phyloP scores from a whole-genome alignment of 2,888 invertebrate genomes.

The Trachelus tabidus region DNA sequence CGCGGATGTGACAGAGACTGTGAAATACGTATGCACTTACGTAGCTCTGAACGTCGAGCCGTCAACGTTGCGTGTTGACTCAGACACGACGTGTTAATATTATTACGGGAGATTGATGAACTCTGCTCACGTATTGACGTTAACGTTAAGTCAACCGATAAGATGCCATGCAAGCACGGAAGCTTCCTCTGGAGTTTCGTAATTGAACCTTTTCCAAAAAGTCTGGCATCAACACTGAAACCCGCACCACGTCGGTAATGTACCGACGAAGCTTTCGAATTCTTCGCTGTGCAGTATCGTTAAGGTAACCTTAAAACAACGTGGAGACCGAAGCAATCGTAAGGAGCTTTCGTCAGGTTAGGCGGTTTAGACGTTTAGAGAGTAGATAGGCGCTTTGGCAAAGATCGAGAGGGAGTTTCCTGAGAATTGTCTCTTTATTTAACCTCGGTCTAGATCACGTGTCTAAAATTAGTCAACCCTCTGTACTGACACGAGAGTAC shows the following conservation, averaged over 20 bases:
- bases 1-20: not conserved
- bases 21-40: not conserved
- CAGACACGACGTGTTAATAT: not conserved
- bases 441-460: not conserved
- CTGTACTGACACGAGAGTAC: not conserved
- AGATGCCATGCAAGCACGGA: not conserved
- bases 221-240: not conserved
- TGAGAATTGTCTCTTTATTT: not conserved
- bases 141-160: not conserved
- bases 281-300: not conserved
- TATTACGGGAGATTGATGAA: not conserved
- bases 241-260: not conserved
- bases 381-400: not conserved
- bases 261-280: not conserved
- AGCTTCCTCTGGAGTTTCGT: not conserved
- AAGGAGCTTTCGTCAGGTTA: not conserved
- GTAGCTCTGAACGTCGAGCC: not conserved
- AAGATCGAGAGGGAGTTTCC: not conserved
- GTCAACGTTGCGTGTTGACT: not conserved
- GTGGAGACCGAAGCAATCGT: not conserved
- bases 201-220: not conserved
- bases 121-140: not conserved
- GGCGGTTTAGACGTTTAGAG: not conserved
- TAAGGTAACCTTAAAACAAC: not conserved
- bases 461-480: not conserved